Evolutionary conservation across 2,888 invertebrate genomes (phyloP).

Genomic region (Apamea anceps): DNA sequence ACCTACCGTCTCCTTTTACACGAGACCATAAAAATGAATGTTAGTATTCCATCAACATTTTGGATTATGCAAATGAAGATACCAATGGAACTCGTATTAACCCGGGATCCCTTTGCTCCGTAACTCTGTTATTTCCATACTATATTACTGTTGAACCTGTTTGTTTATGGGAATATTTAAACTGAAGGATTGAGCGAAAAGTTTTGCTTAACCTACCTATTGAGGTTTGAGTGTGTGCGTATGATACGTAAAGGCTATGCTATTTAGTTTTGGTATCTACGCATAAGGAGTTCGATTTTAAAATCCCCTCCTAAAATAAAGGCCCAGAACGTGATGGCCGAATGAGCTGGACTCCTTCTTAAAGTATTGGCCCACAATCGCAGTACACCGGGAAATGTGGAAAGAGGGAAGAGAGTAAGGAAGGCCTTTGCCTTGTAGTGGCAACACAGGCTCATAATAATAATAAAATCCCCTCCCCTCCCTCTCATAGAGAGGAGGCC

Average conservation of each 20-base stretch:
- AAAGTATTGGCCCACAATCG: too few relatives aligned
- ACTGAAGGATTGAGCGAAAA: constrained; percentile 10
- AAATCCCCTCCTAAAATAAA: background rate
- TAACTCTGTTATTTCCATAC: constrained; percentile 48
- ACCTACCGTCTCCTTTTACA: constrained; percentile 46
- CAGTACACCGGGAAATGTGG: too few relatives aligned
- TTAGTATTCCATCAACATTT: constrained; percentile 62
- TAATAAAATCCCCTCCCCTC: too few relatives aligned
- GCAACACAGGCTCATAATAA: too few relatives aligned
- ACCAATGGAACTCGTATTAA: constrained; percentile 62
- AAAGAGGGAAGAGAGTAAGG: too few relatives aligned
- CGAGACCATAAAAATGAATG: constrained; percentile 61
- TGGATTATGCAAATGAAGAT: constrained; percentile 60
- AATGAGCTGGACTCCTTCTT: too few relatives aligned
- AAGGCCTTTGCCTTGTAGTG: too few relatives aligned
- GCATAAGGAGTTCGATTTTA: background rate
- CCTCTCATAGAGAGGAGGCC: background rate
- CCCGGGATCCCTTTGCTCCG: constrained; percentile 48
- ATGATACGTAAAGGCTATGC: background rate
- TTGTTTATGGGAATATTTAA: constrained; percentile 50
- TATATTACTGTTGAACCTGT: constrained; percentile 35
- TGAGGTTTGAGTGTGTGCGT: background rate
- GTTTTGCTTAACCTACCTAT: constrained; percentile 15
- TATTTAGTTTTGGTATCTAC: background rate
- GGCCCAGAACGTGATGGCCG: too few relatives aligned